Evolutionary conservation across 1,140 invertebrate genomes (phyloP).

Genomic region (Drosophila suzukii): DNA sequence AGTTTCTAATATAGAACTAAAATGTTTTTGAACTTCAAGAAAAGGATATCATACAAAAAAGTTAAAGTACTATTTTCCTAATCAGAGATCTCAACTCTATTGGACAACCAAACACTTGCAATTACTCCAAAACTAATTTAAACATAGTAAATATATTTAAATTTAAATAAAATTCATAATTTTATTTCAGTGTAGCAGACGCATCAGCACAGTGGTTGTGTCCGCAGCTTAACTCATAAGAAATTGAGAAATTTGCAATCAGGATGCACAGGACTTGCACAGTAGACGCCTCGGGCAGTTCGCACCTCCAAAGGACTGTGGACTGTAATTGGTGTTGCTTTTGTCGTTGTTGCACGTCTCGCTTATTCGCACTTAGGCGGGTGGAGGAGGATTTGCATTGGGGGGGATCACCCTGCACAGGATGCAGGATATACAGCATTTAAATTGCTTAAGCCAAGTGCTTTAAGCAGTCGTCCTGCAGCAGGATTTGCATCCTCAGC

Average conservation of each 20-base stretch:
- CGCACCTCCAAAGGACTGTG: conserved; percentile 47
- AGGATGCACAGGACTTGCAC: conserved; percentile 19
- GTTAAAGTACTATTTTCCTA: too few species aligned
- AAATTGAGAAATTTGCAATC: conserved; percentile 38
- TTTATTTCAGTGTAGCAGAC: background rate
- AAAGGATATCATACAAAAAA: too few species aligned
- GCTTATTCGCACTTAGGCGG: conserved; percentile 65
- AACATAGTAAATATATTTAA: too few species aligned
- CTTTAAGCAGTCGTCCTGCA: conserved; percentile 64
- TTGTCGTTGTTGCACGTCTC: conserved; percentile 55
- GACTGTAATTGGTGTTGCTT: conserved; percentile 70
- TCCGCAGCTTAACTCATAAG: conserved; percentile 8
- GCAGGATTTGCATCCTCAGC: conserved; percentile 62
- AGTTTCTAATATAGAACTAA: too few species aligned
- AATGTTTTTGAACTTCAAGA: too few species aligned
- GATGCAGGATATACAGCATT: conserved; percentile 78
- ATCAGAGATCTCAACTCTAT: too few species aligned
- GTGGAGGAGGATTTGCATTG: conserved; percentile 9
- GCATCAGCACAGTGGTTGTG: conserved; percentile 2
- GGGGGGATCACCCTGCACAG: conserved; percentile 39
- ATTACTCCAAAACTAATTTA: too few species aligned
- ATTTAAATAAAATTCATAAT: too few species aligned
- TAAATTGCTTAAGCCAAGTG: conserved; percentile 67
- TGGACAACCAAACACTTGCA: too few species aligned
- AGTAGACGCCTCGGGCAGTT: conserved; percentile 25